phyloP scores from a whole-genome alignment of 53 echinoderm and acorn worm species.

The Mesocentrotus franciscanus region DNA sequence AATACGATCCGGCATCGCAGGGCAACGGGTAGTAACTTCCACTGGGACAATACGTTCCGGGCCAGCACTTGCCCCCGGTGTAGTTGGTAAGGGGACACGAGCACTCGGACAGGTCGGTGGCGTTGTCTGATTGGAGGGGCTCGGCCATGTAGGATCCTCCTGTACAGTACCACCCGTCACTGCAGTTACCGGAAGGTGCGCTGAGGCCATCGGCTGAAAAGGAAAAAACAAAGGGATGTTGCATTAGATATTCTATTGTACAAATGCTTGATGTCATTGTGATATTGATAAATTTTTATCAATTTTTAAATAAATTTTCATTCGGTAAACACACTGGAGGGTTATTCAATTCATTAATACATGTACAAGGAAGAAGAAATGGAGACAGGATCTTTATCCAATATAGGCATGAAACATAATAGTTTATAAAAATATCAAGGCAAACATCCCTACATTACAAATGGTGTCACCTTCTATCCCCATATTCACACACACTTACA shows the following conservation, averaged over 20 bases:
- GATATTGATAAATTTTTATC: no score
- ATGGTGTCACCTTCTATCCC: no score
- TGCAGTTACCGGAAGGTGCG: constrained; percentile 85
- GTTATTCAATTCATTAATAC: no score
- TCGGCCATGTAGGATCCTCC: constrained; percentile 90
- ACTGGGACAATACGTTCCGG: constrained; percentile 92
- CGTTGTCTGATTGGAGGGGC: constrained; percentile 84
- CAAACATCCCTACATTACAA: no score
- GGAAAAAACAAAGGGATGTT: not conserved
- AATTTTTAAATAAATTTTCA: not conserved
- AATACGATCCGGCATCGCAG: constrained; percentile 88
- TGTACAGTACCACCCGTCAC: constrained; percentile 97
- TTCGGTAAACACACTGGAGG: no score
- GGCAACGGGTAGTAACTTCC: constrained; percentile 88
- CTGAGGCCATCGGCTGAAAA: constrained; percentile 85
- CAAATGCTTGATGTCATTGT: no score
- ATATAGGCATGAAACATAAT: no score
- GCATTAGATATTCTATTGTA: not conserved
- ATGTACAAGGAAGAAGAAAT: no score
- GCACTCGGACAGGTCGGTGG: constrained; percentile 93
- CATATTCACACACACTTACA: no score
- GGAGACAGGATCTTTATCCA: no score
- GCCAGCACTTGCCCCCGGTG: constrained; percentile 99
- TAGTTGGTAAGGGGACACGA: constrained; percentile 93
- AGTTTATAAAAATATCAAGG: no score